These are phyloP conservation scores for Calonectris borealis DNA, from an alignment of 2,113 vertebrate genomes.

Conservation along the genomic window DNA sequence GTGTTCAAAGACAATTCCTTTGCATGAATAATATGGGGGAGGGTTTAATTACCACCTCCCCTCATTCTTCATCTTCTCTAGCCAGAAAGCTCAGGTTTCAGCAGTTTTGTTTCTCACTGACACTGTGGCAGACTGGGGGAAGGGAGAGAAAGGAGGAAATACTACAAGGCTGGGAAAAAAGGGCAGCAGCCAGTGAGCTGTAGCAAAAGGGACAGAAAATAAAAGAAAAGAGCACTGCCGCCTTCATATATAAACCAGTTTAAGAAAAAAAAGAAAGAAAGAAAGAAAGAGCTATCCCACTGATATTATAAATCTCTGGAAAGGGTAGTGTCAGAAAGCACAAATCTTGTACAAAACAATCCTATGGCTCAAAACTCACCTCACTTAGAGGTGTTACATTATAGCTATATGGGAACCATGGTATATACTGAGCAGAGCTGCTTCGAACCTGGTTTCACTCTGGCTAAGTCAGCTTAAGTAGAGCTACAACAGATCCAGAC, in stretches of 20 bases:
- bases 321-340: neutral
- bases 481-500: neutral
- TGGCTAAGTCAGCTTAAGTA: neutral
- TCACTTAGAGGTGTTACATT: neutral
- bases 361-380: neutral
- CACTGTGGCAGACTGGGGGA: constrained; percentile 26
- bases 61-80: constrained; percentile 56
- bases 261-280: too few relatives aligned
- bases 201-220: neutral
- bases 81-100: constrained; percentile 68
- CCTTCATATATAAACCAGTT: neutral
- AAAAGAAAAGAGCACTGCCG: neutral
- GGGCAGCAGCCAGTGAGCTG: constrained; percentile 23
- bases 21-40: constrained; percentile 67
- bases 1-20: constrained; percentile 71
- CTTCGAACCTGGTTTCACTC: neutral
- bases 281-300: neutral
- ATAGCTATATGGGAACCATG: neutral
- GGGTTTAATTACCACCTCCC: constrained; percentile 70
- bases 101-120: constrained; percentile 52
- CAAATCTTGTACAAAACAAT: neutral
- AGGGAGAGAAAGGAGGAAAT: constrained; percentile 26
- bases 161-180: constrained; percentile 46
- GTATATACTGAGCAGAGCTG: neutral
- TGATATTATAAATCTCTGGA: neutral